phyloP scores from a whole-genome alignment of 2,888 invertebrate species.

The Cylloceria caligata region DNA sequence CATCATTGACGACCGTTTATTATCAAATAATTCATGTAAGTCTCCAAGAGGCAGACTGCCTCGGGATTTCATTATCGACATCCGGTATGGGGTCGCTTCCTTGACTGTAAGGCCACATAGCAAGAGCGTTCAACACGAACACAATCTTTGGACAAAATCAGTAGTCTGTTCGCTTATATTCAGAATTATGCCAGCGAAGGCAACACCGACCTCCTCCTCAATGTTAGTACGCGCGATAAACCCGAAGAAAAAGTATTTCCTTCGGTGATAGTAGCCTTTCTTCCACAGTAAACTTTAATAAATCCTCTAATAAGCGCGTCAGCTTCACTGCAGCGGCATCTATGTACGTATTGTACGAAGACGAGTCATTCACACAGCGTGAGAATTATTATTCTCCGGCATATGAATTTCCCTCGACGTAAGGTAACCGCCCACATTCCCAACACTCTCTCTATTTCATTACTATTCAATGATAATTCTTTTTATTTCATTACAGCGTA shows the following conservation, averaged over 20 bases:
- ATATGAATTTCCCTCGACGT: constrained; percentile 59
- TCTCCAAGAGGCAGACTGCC: not conserved
- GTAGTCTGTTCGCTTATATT: constrained; percentile 39
- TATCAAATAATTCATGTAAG: constrained; percentile 23
- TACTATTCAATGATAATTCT: constrained; percentile 42
- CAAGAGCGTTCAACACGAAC: constrained; percentile 22
- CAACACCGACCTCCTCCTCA: constrained; percentile 7
- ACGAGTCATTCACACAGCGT: constrained; percentile 48
- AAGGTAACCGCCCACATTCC: constrained; percentile 48
- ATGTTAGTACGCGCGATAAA: not conserved
- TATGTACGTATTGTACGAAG: constrained; percentile 20
- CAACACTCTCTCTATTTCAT: constrained; percentile 57
- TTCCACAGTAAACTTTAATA: not conserved
- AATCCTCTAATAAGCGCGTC: not conserved
- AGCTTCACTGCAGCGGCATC: constrained; percentile 27
- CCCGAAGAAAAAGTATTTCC: not conserved
- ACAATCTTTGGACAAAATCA: constrained; percentile 58
- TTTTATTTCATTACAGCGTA: constrained; percentile 33
- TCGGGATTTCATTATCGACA: constrained; percentile 66
- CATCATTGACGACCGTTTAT: constrained; percentile 20
- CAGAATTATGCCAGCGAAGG: constrained; percentile 24
- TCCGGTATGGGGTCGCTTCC: constrained; percentile 65
- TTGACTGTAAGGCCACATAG: constrained; percentile 9
- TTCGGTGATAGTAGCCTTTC: constrained; percentile 29
- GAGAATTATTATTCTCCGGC: constrained; percentile 54